Conservation (phyloP, 2,888 invertebrate species). For the Tortricodes alternella region DNA sequence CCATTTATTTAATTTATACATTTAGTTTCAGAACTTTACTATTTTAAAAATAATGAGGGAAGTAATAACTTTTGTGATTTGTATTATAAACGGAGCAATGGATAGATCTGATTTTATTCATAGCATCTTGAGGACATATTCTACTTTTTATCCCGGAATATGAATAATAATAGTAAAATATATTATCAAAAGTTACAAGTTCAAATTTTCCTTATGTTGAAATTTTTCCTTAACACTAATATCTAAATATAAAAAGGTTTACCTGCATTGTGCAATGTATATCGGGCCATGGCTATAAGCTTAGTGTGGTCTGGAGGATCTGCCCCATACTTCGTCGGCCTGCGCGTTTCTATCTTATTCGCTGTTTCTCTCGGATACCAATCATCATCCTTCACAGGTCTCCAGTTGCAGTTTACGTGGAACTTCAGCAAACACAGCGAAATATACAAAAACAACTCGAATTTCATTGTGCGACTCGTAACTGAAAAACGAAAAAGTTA, state of each 20-base stretch:
- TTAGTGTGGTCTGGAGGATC: conserved; percentile 84
- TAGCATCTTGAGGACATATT: too few relatives aligned
- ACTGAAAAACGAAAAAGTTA: conserved; percentile 6
- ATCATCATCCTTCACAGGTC: conserved; percentile 30
- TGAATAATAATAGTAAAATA: too few relatives aligned
- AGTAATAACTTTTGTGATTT: too few relatives aligned
- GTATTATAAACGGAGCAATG: too few relatives aligned
- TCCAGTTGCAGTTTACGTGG: conserved; percentile 45
- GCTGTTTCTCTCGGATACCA: conserved; percentile 40
- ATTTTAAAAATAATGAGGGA: neutral
- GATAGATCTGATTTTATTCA: too few relatives aligned
- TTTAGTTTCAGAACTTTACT: neutral
- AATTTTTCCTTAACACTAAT: neutral
- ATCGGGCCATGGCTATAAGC: conserved; percentile 87
- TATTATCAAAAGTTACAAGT: too few relatives aligned
- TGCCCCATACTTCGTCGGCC: conserved; percentile 31
- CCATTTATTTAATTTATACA: neutral
- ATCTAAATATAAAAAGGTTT: conserved; percentile 39
- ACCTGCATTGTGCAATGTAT: conserved; percentile 87
- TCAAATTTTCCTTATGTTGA: too few relatives aligned
- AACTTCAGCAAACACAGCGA: conserved; percentile 40
- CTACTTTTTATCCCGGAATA: too few relatives aligned
- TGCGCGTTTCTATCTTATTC: conserved; percentile 51
- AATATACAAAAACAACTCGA: conserved; percentile 36
- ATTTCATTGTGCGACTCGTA: conserved; percentile 45